These are phyloP conservation scores for Rhagoletis zephyria DNA, from an alignment of 1,140 invertebrate genomes.

Conservation along the genomic window DNA sequence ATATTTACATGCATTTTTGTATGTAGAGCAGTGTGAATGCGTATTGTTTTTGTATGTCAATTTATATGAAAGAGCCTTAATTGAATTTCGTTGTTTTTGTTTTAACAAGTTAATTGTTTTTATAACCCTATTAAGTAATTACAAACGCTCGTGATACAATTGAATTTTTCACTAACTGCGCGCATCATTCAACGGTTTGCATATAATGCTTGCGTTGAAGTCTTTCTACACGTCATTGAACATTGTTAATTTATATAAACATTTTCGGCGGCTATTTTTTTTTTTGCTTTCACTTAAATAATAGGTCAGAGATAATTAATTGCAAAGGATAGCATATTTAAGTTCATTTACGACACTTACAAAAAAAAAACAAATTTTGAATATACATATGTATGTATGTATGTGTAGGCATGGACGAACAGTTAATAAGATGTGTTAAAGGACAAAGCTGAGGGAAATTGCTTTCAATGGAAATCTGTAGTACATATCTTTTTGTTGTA, in stretches of 20 bases:
- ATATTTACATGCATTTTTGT: too few species aligned
- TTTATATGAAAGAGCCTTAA: background rate
- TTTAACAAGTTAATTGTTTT: constrained; percentile 43
- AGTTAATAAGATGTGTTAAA: too few species aligned
- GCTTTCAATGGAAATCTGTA: background rate
- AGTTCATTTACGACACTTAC: background rate
- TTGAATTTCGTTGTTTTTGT: constrained; percentile 47
- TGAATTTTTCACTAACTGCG: background rate
- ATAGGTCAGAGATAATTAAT: constrained; percentile 19
- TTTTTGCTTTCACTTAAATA: background rate
- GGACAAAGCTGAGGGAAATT: background rate
- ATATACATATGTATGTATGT: too few species aligned
- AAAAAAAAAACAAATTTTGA: too few species aligned
- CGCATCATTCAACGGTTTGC: background rate
- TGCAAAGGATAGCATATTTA: background rate
- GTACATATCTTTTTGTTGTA: too few species aligned
- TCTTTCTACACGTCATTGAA: background rate
- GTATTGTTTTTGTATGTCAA: background rate
- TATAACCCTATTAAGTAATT: constrained; percentile 48
- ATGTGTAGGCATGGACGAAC: too few species aligned
- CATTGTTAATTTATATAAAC: constrained; percentile 17
- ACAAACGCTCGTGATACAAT: constrained; percentile 26
- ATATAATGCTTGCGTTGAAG: background rate
- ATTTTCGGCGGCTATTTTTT: background rate
- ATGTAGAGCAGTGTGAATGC: too few species aligned